These are phyloP conservation scores for Rhyacichthys aspro DNA, from an alignment of 2,797 vertebrate genomes.

Conservation along the genomic window DNA sequence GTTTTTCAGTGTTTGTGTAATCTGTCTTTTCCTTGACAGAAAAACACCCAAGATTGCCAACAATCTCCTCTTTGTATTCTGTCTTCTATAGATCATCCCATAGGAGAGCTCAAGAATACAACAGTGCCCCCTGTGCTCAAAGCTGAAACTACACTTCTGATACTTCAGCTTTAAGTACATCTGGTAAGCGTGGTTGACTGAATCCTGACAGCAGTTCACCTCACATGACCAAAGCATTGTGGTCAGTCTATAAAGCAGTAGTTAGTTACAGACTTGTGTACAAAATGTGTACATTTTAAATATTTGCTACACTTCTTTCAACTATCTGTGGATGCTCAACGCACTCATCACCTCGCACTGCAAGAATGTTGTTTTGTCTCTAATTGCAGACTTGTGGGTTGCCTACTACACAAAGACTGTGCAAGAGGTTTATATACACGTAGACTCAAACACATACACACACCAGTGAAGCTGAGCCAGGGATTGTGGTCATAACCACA, in stretches of 20 bases:
- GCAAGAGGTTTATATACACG: slow-evolving; percentile 28
- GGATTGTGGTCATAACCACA: slow-evolving; percentile 69
- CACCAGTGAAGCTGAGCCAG: slow-evolving; percentile 37
- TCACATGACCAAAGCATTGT: slow-evolving; percentile 7
- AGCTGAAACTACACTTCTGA: slow-evolving; percentile 26
- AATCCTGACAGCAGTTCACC: slow-evolving; percentile 17
- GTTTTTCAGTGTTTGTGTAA: slow-evolving; percentile 22
- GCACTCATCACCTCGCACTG: slow-evolving; percentile 48
- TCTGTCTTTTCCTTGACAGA: slow-evolving; percentile 50
- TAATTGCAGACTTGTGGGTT: slow-evolving; percentile 66
- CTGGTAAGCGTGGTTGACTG: slow-evolving; percentile 5
- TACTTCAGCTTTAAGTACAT: not conserved
- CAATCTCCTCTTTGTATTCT: slow-evolving; percentile 66
- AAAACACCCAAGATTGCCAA: slow-evolving; percentile 52
- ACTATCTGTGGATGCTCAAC: slow-evolving; percentile 46
- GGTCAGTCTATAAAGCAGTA: not conserved
- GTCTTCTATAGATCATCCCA: slow-evolving; percentile 29
- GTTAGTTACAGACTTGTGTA: slow-evolving; percentile 9
- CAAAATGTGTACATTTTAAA: slow-evolving; percentile 26
- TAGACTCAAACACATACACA: slow-evolving; percentile 22
- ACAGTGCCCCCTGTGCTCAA: slow-evolving; percentile 74
- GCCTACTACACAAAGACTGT: slow-evolving; percentile 51
- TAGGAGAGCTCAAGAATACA: slow-evolving; percentile 50
- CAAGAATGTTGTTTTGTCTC: slow-evolving; percentile 70
- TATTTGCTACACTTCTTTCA: slow-evolving; percentile 17